Percentiles rank a stretch among this genome's conserved stretches.
phyloP scores from a whole-genome alignment of 2,113 vertebrate species.

The Gila orcuttii region DNA sequence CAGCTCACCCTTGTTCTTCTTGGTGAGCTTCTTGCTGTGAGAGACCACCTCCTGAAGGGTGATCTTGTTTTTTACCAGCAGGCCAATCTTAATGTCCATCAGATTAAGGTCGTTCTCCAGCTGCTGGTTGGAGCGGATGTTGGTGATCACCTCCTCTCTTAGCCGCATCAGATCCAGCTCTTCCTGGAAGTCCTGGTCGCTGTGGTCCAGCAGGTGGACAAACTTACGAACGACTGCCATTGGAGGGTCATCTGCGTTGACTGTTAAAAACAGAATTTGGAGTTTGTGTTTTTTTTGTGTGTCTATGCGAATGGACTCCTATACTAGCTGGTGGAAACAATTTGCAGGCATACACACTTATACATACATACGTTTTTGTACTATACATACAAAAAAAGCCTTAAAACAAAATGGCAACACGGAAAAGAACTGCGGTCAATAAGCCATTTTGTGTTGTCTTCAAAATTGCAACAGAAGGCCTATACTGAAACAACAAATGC shows the following conservation, averaged over 20 bases:
- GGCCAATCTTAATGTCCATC: conserved; percentile 99
- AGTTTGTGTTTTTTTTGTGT: neutral
- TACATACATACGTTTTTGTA: too few species aligned
- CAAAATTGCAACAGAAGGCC: neutral
- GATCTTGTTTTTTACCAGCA: conserved; percentile 98
- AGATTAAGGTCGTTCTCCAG: conserved; percentile 97
- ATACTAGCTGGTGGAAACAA: neutral
- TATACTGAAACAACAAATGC: neutral
- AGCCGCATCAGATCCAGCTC: conserved; percentile 94
- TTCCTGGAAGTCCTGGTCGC: conserved; percentile 98
- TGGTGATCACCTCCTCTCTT: conserved; percentile 93
- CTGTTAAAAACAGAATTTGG: conserved; percentile 49
- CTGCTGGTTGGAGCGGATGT: conserved; percentile 96
- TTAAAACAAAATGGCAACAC: neutral
- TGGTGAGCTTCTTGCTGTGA: conserved; percentile 97
- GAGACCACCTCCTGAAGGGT: conserved; percentile 98
- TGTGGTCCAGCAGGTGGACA: conserved; percentile 96
- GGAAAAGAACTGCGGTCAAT: neutral
- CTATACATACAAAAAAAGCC: neutral
- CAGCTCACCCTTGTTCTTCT: conserved; percentile 95
- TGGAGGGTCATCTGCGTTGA: conserved; percentile 88
- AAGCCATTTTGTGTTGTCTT: neutral
- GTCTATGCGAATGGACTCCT: neutral
- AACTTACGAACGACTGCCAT: conserved; percentile 97
- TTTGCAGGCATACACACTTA: neutral